phyloP scores from a whole-genome alignment of 2,113 vertebrate species.

The Cheirogaleus medius region DNA sequence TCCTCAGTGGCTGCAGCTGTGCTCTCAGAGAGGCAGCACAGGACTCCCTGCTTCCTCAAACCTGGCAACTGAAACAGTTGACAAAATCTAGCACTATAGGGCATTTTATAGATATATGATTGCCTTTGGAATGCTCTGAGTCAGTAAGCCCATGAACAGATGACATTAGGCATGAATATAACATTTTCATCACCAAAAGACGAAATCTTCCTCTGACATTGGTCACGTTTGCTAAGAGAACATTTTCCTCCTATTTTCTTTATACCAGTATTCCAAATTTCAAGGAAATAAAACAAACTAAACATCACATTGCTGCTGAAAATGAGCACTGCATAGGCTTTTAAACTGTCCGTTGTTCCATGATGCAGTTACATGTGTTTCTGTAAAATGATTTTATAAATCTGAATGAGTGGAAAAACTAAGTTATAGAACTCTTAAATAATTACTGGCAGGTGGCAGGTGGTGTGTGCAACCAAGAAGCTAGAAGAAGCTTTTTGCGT shows the following conservation, averaged over 20 bases:
- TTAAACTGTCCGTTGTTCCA: background rate
- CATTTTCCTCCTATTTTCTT: background rate
- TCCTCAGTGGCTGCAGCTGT: no score
- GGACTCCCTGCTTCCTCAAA: background rate
- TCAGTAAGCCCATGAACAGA: background rate
- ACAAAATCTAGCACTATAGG: background rate
- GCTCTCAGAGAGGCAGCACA: fast-evolving
- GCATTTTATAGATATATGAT: background rate
- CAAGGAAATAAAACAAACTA: background rate
- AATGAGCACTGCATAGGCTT: background rate
- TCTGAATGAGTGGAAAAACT: background rate
- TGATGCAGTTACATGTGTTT: background rate
- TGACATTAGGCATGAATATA: background rate
- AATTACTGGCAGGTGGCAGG: background rate
- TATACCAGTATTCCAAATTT: background rate
- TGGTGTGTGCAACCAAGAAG: background rate
- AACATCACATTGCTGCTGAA: background rate
- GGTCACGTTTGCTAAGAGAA: background rate
- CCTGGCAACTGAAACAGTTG: background rate
- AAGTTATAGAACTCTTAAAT: background rate
- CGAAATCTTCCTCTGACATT: background rate
- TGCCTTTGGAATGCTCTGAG: background rate
- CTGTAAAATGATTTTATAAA: background rate
- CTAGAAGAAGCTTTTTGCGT: background rate
- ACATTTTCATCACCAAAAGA: background rate